phyloP scores from a whole-genome alignment of 2,797 vertebrate genomes.

The Aldrovandia affinis region DNA sequence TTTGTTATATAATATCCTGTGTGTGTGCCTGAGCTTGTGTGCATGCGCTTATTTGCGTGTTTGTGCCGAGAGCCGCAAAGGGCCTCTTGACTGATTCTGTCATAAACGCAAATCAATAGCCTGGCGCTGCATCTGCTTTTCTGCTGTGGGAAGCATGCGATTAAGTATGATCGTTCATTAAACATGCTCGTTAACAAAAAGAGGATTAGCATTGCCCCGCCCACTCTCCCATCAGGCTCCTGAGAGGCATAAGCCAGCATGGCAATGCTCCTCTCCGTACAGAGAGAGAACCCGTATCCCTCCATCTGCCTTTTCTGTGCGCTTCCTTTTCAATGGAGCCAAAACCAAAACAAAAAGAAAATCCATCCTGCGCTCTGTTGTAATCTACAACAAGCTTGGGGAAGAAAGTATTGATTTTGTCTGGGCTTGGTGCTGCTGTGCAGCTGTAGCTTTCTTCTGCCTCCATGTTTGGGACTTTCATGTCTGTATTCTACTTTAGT shows the following conservation, averaged over 20 bases:
- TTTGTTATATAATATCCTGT: not conserved
- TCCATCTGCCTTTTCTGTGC: not conserved
- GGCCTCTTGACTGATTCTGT: not conserved
- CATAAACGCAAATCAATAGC: slow-evolving; percentile 8
- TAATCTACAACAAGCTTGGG: not conserved
- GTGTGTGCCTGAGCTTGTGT: not conserved
- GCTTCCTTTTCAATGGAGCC: not conserved
- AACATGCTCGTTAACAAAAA: not conserved
- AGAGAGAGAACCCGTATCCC: not conserved
- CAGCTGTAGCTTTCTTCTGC: slow-evolving; percentile 38
- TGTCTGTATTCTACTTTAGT: not conserved
- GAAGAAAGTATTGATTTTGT: slow-evolving; percentile 47
- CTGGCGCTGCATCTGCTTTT: slow-evolving; percentile 1
- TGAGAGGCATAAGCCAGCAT: not conserved
- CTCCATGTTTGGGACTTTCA: slow-evolving; percentile 41
- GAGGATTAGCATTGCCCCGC: not conserved
- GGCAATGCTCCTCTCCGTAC: not conserved
- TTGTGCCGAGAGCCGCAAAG: not conserved
- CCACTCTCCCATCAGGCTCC: not conserved
- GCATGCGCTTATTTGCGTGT: not conserved
- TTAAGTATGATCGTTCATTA: slow-evolving; percentile 12
- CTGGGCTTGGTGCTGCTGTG: slow-evolving; percentile 38
- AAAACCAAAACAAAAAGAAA: not conserved
- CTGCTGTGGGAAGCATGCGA: not conserved
- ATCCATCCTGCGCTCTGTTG: not conserved